Evolutionary conservation across 2,797 vertebrate genomes (phyloP), one percentile per base, ranked within the genome.

Genomic region (Perodicticus potto): DNA sequence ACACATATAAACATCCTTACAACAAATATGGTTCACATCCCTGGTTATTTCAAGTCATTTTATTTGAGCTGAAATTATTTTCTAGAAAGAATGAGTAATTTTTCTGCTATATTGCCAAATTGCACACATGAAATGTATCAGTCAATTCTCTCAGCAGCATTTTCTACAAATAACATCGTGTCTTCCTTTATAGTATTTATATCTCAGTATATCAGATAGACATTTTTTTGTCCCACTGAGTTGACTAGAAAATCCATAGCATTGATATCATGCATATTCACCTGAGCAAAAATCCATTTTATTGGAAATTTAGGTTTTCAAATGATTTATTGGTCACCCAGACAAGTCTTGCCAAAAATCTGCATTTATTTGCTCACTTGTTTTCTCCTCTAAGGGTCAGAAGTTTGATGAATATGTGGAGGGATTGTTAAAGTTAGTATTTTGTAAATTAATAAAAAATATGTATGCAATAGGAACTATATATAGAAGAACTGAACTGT

Each of bases 401-500:
- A 77, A 63, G 37, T 45, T 53, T 88, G 59, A 73, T 85, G 43
- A 95, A 89, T 78, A 49, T 86, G 76, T 43, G 37, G 70, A 55
- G 5, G 32, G 2, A 4, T 63, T 85, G 25, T 89, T 90, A 95
- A 95, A 70, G 25, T 83, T 49, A 91, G 9, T 63, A 72, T 93
- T 89, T 93, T 69, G 65, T 59, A 70, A 92, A 70, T 95, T 5
- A 78, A 22, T 83, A 59, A 86, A 84, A 93, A 45, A 67, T 25
- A 57, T 78, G 13, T 81, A 4, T 81, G 37, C 43, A 76, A 27
- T 14, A 55, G 72, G 27, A 34, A 45, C n/a, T 77, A 17, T 17
- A 12, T 57, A 5, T 7, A 73, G 43, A 11, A 11, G 25, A 23
- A 20, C 23, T 87, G 55, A 45, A 8, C 11, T 76, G 1, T 37